Conservation (phyloP, 2,797 vertebrate genomes). For the Muraenolepis orangiensis region DNA sequence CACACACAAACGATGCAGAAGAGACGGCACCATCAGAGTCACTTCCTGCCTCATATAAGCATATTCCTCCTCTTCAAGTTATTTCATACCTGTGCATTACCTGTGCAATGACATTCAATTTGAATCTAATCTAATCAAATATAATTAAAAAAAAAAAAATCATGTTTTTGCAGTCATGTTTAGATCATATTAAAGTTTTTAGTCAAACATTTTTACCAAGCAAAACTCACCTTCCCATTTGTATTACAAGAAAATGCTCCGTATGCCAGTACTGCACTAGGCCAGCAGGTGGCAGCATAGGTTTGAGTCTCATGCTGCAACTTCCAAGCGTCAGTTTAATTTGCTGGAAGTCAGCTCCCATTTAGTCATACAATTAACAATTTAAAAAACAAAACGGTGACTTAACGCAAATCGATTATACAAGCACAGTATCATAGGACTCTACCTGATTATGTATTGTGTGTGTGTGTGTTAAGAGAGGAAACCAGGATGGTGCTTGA, state of each 20-base stretch:
- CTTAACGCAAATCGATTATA: background rate
- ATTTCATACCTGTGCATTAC: too few relatives aligned
- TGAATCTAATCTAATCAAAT: too few relatives aligned
- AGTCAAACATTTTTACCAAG: too few relatives aligned
- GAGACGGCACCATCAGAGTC: background rate
- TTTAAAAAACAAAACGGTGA: background rate
- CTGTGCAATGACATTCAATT: too few relatives aligned
- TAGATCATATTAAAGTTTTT: too few relatives aligned
- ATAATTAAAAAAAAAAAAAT: too few relatives aligned
- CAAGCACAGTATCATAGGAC: background rate
- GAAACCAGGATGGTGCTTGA: background rate
- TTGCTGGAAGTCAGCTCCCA: slow-evolving; percentile 9
- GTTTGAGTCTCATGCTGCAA: background rate
- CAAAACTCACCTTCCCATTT: background rate
- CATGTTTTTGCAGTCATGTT: too few relatives aligned
- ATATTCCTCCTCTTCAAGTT: too few relatives aligned
- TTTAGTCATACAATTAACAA: background rate
- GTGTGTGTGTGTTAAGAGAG: background rate
- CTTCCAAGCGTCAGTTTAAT: background rate
- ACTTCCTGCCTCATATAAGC: too few relatives aligned
- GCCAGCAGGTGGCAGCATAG: slow-evolving; percentile 65
- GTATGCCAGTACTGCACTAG: background rate
- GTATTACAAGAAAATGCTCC: background rate
- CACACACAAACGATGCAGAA: too few relatives aligned
- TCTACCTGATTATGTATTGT: background rate